These are phyloP conservation scores for Siniperca scherzeri DNA, from an alignment of 2,797 vertebrate genomes.

Conservation along the genomic window DNA sequence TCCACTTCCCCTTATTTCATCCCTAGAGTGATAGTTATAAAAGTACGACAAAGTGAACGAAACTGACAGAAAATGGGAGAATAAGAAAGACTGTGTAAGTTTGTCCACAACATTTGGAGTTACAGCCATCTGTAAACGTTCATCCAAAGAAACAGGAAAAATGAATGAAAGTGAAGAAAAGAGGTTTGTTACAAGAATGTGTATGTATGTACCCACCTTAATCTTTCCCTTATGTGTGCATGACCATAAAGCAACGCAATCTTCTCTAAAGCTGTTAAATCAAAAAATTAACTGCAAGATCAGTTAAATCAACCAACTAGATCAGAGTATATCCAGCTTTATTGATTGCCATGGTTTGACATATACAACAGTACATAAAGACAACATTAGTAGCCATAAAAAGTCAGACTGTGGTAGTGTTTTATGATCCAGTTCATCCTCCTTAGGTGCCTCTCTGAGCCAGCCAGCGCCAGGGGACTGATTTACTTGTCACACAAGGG, in stretches of 20 bases:
- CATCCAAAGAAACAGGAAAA: not conserved
- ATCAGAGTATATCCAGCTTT: conserved; percentile 64
- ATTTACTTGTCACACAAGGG: conserved; percentile 84
- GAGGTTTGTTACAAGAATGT: not conserved
- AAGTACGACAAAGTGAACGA: conserved; percentile 33
- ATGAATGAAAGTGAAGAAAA: conserved; percentile 3
- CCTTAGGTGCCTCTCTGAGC: conserved; percentile 72
- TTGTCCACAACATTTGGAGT: not conserved
- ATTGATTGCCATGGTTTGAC: conserved; percentile 70
- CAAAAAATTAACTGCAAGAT: conserved; percentile 45
- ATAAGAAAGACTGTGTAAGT: not conserved
- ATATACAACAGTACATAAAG: conserved; percentile 79
- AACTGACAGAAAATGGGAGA: not conserved
- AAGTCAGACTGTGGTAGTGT: conserved; percentile 68
- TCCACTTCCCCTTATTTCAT: conserved; percentile 42
- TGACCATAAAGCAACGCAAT: conserved; percentile 31
- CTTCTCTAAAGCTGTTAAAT: conserved; percentile 48
- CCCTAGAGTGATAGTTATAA: conserved; percentile 30
- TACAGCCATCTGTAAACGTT: not conserved
- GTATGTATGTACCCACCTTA: not conserved
- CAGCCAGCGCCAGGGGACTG: conserved; percentile 81
- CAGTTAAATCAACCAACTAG: conserved; percentile 56
- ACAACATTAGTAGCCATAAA: conserved; percentile 78
- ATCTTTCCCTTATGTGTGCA: conserved; percentile 7
- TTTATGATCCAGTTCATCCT: conserved; percentile 78